Evolutionary conservation across 2,888 invertebrate genomes (phyloP), one percentile per base, ranked within the genome.

Genomic region (Mythimna albipuncta): DNA sequence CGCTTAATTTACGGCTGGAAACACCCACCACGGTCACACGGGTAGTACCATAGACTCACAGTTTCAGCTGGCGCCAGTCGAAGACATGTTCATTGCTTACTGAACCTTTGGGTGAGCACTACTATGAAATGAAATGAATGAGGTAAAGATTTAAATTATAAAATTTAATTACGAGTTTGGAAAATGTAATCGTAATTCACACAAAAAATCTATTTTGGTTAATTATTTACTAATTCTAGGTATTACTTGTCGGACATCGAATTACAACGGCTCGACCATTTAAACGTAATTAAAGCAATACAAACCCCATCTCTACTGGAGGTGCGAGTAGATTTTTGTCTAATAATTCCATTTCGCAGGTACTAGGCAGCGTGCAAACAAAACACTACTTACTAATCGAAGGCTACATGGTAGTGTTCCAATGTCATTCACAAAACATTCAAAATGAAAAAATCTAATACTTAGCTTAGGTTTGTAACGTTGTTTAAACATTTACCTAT

Each of bases 1-100:
- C 97, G 97, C 97, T 97, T 97, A 97, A 97, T 96, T 97, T 97
- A 96, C 97, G 97, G 96, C 97, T 97, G 96, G 88, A 93, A 93
- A 94, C 84, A 92, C 87, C 86, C 87, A 83, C 69, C 70, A 72
- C 79, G 41, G 58, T 81, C 76, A 75, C 69, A 72, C 64, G 54
- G 55, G 68, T 69, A 50, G 41, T 70, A 79, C 75, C 71, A 63
- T 66, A 26, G 16, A 21, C 11, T 41, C 26, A 63, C 52, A 63
- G 26, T 50, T 50, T 38, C 41, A 76, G 41, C 50, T 44, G 55
- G 26, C 52, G 21, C 63, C 13, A 44, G 26, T 62, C 26, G 32
- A 50, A 6, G 11, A 41, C 64, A 61, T 16, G 35, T 52, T 57
- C 47, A 19, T 57, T 41, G 7, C 11, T 6, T 76, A 55, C 58